phyloP scores from a whole-genome alignment of 2,113 vertebrate genomes.

The Brienomyrus longianalis region DNA sequence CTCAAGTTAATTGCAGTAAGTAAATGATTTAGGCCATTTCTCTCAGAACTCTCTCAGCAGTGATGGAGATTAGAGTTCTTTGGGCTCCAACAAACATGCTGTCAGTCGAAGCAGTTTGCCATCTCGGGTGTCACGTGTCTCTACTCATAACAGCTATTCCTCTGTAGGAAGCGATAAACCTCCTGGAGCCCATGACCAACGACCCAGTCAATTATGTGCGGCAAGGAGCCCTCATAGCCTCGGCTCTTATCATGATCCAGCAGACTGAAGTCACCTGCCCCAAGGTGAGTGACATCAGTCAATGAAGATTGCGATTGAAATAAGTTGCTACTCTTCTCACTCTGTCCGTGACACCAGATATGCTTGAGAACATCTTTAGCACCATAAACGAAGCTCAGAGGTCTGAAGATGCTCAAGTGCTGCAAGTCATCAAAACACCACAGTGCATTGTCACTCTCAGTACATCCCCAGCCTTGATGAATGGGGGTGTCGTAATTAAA shows the following conservation, averaged over 20 bases:
- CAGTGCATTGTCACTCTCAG: background rate
- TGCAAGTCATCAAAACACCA: background rate
- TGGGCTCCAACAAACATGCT: background rate
- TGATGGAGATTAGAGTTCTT: background rate
- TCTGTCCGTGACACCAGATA: background rate
- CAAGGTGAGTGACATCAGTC: slow-evolving; percentile 66
- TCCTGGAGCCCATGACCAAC: slow-evolving; percentile 96
- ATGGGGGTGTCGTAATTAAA: background rate
- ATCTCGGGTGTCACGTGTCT: background rate
- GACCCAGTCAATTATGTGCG: slow-evolving; percentile 97
- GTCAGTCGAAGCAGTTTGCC: background rate
- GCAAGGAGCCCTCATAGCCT: slow-evolving; percentile 93
- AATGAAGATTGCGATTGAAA: background rate
- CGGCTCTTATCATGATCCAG: slow-evolving; percentile 96
- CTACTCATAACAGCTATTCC: background rate
- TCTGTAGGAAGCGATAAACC: slow-evolving; percentile 90
- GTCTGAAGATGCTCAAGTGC: background rate
- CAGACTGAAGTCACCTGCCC: slow-evolving; percentile 95
- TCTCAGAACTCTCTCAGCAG: background rate
- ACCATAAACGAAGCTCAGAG: background rate
- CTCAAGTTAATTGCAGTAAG: background rate
- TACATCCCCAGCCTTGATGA: background rate
- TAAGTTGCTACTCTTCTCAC: background rate
- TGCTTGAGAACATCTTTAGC: background rate
- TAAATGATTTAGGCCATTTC: background rate